These are phyloP conservation scores for Oryzias celebensis DNA, from an alignment of 2,113 vertebrate species.

Conservation along the genomic window DNA sequence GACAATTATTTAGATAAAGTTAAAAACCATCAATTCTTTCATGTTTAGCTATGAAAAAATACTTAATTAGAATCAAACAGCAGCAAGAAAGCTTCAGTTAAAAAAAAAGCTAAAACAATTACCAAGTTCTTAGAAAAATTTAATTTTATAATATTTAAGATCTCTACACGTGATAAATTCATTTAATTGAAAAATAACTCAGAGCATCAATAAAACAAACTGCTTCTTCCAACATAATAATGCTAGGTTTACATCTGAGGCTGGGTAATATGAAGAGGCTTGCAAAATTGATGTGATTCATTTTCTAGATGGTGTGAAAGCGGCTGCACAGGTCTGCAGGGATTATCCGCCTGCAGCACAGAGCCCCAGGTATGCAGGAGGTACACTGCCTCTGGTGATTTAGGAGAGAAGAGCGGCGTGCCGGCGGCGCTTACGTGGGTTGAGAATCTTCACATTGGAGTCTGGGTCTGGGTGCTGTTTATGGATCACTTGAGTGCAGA, in stretches of 20 bases:
- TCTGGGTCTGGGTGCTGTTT: conserved; percentile 98
- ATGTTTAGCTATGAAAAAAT: conserved; percentile 15
- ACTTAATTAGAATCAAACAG: conserved; percentile 12
- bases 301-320: conserved; percentile 57
- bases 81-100: too few species aligned
- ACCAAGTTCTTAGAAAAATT: too few species aligned
- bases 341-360: conserved; percentile 36
- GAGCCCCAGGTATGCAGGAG: conserved; percentile 58
- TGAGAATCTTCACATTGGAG: conserved; percentile 95
- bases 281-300: conserved; percentile 57
- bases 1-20: conserved; percentile 39
- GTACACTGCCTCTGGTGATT: conserved; percentile 51
- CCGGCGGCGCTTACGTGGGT: conserved; percentile 89
- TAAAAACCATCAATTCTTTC: conserved; percentile 33
- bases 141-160: neutral
- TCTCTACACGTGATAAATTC: conserved; percentile 25
- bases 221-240: conserved; percentile 23
- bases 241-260: conserved; percentile 35
- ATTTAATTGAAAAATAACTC: conserved; percentile 15
- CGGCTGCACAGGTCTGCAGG: conserved; percentile 38
- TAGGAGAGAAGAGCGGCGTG: conserved; percentile 40
- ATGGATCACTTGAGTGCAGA: conserved; percentile 97
- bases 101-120: neutral
- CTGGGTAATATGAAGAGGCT: conserved; percentile 32
- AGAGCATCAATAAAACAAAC: conserved; percentile 28